Conservation (phyloP, 1,140 invertebrate genomes). For the Trachymyrmex septentrionalis region DNA sequence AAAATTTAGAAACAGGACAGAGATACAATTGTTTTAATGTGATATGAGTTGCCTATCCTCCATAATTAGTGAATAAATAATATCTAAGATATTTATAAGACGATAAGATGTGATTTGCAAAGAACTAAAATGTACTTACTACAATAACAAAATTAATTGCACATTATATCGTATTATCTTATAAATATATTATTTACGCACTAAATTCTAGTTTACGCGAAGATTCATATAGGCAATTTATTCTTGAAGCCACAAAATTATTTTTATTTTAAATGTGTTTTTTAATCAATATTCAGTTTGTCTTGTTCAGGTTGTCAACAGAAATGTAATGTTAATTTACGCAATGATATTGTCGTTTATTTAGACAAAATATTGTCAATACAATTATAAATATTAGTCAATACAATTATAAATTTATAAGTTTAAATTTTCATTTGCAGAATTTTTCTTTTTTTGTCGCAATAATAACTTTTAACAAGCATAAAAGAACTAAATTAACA, state of each 20-base stretch:
- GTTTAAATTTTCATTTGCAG: neutral
- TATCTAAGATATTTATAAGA: too few species aligned
- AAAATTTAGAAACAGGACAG: neutral
- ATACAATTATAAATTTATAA: neutral
- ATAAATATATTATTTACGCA: too few species aligned
- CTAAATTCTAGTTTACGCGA: too few species aligned
- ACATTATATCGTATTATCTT: too few species aligned
- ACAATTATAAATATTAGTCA: neutral
- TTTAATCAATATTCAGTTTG: conserved; percentile 7
- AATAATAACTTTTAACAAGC: neutral
- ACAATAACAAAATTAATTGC: too few species aligned
- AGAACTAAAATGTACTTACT: too few species aligned
- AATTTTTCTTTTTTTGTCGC: neutral
- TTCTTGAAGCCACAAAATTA: too few species aligned
- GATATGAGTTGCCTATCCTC: too few species aligned
- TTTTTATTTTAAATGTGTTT: neutral
- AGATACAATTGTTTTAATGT: neutral
- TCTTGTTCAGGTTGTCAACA: too few species aligned
- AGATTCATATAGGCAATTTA: too few species aligned
- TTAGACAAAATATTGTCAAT: neutral
- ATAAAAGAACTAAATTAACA: conserved; percentile 9
- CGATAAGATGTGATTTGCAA: too few species aligned
- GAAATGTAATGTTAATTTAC: neutral
- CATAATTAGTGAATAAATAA: too few species aligned
- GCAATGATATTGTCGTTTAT: neutral